Evolutionary conservation across 2,888 invertebrate genomes (phyloP).

Genomic region (Ophion slaviceki): DNA sequence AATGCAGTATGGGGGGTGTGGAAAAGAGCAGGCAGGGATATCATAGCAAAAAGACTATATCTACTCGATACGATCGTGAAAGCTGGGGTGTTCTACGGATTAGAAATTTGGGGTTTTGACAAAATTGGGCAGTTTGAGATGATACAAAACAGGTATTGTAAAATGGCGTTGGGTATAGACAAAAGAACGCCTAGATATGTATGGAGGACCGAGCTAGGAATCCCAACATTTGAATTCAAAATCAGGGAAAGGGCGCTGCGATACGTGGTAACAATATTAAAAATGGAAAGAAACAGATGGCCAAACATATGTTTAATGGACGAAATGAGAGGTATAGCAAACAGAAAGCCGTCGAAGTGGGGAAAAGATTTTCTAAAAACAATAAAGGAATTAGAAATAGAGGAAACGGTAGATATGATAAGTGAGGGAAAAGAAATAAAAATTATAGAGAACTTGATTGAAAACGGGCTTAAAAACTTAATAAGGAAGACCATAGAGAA

Average conservation of each 20-base stretch:
- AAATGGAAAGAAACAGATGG: slow-evolving; percentile 6
- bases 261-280: background rate
- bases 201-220: slow-evolving; percentile 31
- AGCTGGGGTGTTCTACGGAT: slow-evolving; percentile 13
- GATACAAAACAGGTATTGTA: slow-evolving; percentile 28
- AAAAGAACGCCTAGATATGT: slow-evolving; percentile 26
- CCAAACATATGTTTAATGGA: too few relatives aligned
- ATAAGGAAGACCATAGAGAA: slow-evolving; percentile 3
- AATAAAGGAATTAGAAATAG: slow-evolving; percentile 7
- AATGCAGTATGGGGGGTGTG: too few relatives aligned
- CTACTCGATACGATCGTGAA: slow-evolving; percentile 4
- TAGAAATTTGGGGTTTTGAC: slow-evolving; percentile 17
- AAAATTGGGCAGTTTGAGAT: background rate
- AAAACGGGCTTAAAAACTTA: slow-evolving; percentile 27
- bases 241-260: slow-evolving; percentile 42
- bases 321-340: slow-evolving; percentile 9
- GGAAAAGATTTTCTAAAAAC: background rate
- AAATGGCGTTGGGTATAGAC: slow-evolving; percentile 32
- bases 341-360: slow-evolving; percentile 17
- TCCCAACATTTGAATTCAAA: slow-evolving; percentile 1
- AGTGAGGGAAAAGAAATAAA: background rate
- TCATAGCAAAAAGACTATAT: slow-evolving; percentile 8
- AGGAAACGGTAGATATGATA: slow-evolving; percentile 6
- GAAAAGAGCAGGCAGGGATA: slow-evolving; percentile 15
- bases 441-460: slow-evolving; percentile 1